A percentile compares a stretch with the other conserved stretches of the same genome.
Conservation (phyloP, 1,140 invertebrate species). For the Sarcophaga bullata region DNA sequence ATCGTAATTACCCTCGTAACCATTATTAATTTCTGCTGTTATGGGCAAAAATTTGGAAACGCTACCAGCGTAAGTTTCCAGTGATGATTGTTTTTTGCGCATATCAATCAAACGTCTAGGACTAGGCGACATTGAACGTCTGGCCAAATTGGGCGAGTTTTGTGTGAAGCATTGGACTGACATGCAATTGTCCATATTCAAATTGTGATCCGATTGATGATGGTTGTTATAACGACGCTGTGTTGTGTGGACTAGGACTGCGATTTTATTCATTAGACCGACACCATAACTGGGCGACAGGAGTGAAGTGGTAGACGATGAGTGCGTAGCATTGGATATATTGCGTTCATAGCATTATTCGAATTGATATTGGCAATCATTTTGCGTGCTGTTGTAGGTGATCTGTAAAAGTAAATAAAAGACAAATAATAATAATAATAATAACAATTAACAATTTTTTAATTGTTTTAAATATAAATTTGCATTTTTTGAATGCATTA, state of each 20-base stretch:
- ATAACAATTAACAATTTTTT: no score
- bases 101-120: constrained; percentile 60
- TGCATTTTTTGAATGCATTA: not conserved
- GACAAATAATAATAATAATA: no score
- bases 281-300: constrained; percentile 45
- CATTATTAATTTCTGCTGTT: constrained; percentile 25
- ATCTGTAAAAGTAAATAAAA: constrained; percentile 46
- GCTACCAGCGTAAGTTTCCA: constrained; percentile 51
- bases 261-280: constrained; percentile 62
- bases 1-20: constrained; percentile 46
- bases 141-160: constrained; percentile 45
- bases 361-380: constrained; percentile 50
- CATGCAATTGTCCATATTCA: constrained; percentile 36
- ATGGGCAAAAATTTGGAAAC: constrained; percentile 56
- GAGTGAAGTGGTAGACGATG: constrained; percentile 38
- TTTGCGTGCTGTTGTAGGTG: constrained; percentile 62
- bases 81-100: constrained; percentile 60
- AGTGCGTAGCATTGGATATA: constrained; percentile 25
- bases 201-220: constrained; percentile 5
- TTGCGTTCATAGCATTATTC: constrained; percentile 15
- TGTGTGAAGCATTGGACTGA: not conserved
- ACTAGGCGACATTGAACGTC: constrained; percentile 66
- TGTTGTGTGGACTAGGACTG: constrained; percentile 69
- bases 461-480: not conserved
- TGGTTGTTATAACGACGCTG: constrained; percentile 35